Evolutionary conservation across 2,888 invertebrate genomes (phyloP), one percentile per base, ranked within the genome.

Genomic region (Mystacides longicornis): DNA sequence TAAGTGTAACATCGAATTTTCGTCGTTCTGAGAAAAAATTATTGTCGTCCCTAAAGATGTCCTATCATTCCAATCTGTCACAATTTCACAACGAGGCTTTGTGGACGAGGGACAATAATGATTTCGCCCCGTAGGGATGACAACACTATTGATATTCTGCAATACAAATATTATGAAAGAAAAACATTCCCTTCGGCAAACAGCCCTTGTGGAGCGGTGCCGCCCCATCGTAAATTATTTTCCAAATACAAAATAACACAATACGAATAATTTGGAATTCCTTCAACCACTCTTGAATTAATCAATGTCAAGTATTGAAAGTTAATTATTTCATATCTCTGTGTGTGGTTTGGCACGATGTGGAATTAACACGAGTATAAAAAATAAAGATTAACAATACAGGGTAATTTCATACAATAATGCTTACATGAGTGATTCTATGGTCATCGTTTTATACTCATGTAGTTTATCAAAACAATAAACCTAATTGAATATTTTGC

Each of bases 121-220:
- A n/a, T 16, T 46, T 18, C 20, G 20, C 19, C 9, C 46, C 7
- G 46, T 20, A 7, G 46, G 46, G 46, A 19, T 3, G 46, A 19
- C 46, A 21, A 46, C 27, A n/a, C 46, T 37, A 37, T 3, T n/a
- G 33, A 46, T 48, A 46, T 21, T 53, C 53, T 50, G 58, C 56
- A 56, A 60, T 54, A 58, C 60, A 60, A 60, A 60, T 60, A 60
- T 60, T 60, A 51, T 60, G 60, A 60, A 60, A 60, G 60, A 55
- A 54, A 43, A 14, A 37, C 52, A 50, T 54, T 56, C 55, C 49
- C 42, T 55, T 43, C 31, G 33, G 21, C 43, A 21, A 43, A 19
- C 16, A n/a, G 21, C 51, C 54, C 54, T 57, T 53, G 49, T 23
- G 54, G 31, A 23, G 27, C 23, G 47, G 27, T 22, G 23, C 27